Base-by-base conservation (phyloP, 2,113 vertebrate genomes). In the Elephas maximus region DNA sequence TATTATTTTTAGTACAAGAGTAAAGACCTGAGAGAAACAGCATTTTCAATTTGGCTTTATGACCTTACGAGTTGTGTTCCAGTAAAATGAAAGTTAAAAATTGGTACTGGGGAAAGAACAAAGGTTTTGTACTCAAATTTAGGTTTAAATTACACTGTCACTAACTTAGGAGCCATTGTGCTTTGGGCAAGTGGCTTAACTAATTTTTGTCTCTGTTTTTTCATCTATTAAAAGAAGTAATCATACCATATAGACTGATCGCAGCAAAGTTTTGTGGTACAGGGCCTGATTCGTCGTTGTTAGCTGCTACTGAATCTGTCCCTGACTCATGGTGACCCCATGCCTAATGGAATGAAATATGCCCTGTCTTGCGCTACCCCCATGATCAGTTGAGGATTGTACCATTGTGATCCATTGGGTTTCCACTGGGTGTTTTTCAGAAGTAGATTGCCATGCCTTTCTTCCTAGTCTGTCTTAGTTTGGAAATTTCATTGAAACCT, bases 1-100 rank as follows among this genome's bases (percentile, higher is more conserved):
- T 97, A 74, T 97, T 96, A 89, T 92, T 92, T 98, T 97, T 95
- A 97, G 84, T 90, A 65, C 88, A 69, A 83, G 41, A 95, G 84
- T 89, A 93, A 97, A 97, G 91, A 62, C 51, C 67, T 82, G 73
- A 88, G 88, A 95, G 82, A 96, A 97, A 96, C 37, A 77, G 53
- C 45, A 15, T 94, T 97, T 97, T 93, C 60, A 5, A 14, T 96
- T 95, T 91, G 93, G 95, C 93, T 97, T 97, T 97, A 96, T 3
- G 5, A 71, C 30, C 92, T 79, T 86, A 92, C 51, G 51, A 94
- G 86, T 93, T 94, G 95, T 84, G 63, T 79, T 97, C 71, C 73
- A 65, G 63, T 95, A 94, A 97, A 97, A 93, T 76, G 78, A 97
- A 97, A 95, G 92, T 93, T 89, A 48, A 95, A 97, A 91, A 89